These are phyloP conservation scores for Pseudois nayaur DNA, from an alignment of 2,113 vertebrate species.

Conservation along the genomic window DNA sequence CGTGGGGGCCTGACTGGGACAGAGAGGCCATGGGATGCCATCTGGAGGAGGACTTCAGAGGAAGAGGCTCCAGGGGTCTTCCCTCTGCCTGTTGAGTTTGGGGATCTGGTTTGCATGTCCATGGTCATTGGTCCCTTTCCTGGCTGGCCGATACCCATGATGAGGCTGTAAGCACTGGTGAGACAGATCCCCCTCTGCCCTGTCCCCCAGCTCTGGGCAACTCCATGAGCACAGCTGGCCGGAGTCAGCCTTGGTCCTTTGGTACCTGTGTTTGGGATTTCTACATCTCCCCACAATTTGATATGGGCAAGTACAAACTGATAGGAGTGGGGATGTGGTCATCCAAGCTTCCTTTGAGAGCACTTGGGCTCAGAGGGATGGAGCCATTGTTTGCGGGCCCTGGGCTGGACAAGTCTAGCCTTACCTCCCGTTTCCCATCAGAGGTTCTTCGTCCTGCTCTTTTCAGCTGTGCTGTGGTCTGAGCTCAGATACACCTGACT, in stretches of 20 bases:
- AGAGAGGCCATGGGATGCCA: background rate
- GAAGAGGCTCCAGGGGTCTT: background rate
- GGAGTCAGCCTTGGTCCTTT: background rate
- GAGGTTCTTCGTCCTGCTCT: background rate
- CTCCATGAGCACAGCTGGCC: background rate
- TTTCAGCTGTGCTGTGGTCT: background rate
- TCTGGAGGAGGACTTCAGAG: background rate
- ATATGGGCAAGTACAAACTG: background rate
- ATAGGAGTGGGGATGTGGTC: background rate
- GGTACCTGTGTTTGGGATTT: background rate
- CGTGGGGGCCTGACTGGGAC: rapidly evolving
- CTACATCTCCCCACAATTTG: background rate
- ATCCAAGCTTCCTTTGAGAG: background rate
- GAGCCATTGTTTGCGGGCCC: background rate
- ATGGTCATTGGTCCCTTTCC: background rate
- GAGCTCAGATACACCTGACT: background rate
- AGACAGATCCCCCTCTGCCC: background rate
- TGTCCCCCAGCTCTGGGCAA: background rate
- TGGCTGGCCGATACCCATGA: background rate
- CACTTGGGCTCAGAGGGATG: background rate
- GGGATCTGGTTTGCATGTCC: background rate
- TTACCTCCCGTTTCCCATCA: background rate
- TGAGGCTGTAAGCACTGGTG: background rate
- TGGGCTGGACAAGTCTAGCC: background rate
- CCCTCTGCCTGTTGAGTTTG: background rate